Percentiles rank a stretch among this genome's conserved stretches.
Evolutionary conservation across 2,888 invertebrate species (phyloP).

Genomic region (Papilio gigon): DNA sequence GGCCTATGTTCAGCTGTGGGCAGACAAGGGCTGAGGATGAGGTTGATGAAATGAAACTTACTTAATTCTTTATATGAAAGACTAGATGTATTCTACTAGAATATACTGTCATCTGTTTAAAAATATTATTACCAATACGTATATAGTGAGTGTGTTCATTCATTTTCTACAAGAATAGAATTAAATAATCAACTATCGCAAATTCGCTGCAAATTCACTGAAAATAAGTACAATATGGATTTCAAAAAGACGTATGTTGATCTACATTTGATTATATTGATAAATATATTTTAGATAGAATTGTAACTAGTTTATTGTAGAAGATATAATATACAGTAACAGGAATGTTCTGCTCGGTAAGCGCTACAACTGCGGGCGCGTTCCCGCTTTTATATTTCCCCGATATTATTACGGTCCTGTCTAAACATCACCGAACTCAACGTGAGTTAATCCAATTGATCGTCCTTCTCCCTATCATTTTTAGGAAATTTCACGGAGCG

Average conservation of each 20-base stretch:
- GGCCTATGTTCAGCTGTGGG: no score
- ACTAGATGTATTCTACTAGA: no score
- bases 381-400: conserved; percentile 29
- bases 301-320: not conserved
- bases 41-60: no score
- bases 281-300: not conserved
- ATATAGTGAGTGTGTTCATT: no score
- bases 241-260: not conserved
- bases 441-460: conserved; percentile 33
- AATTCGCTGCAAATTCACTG: no score
- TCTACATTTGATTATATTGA: not conserved
- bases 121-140: no score
- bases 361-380: conserved; percentile 3
- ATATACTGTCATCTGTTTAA: no score
- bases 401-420: conserved; percentile 34
- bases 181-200: no score
- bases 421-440: conserved; percentile 32
- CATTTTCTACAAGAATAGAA: no score
- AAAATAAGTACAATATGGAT: no score
- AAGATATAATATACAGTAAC: conserved; percentile 6
- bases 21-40: no score
- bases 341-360: conserved; percentile 12
- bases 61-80: no score
- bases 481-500: conserved; percentile 7
- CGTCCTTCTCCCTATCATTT: conserved; percentile 12